Percentiles rank a stretch among this genome's conserved stretches.
Conservation (phyloP, 2,888 invertebrate genomes). For the Xanthorhoe spadicearia region DNA sequence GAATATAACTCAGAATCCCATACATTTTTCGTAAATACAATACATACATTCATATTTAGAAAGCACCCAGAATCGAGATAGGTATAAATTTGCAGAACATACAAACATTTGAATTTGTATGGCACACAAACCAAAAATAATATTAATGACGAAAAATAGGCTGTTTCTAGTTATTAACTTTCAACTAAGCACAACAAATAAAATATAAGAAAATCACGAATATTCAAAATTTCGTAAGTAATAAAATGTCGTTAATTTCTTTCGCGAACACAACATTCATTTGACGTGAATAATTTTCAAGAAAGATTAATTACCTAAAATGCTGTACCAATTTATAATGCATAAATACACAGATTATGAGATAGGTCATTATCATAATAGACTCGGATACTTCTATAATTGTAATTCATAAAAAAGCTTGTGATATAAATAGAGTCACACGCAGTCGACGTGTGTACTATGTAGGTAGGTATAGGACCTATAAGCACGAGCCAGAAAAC, state of each 20-base stretch:
- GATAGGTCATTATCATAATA: constrained; percentile 53
- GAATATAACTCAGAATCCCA: too few species aligned
- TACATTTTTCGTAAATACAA: too few species aligned
- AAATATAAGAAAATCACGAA: background rate
- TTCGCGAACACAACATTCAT: constrained; percentile 22
- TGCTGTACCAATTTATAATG: constrained; percentile 22
- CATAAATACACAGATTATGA: constrained; percentile 24
- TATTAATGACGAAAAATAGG: too few species aligned
- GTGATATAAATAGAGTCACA: constrained; percentile 62
- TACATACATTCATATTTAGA: too few species aligned
- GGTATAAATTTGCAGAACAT: too few species aligned
- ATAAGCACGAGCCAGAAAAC: constrained; percentile 59
- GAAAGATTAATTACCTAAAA: constrained; percentile 30
- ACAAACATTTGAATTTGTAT: too few species aligned
- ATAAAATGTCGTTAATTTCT: constrained; percentile 16
- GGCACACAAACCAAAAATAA: too few species aligned
- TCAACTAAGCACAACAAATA: background rate
- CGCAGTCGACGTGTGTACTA: constrained; percentile 47
- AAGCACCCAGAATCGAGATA: too few species aligned
- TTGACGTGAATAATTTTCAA: constrained; percentile 30
- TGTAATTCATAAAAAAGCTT: constrained; percentile 64
- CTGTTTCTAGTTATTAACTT: background rate
- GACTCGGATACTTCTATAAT: constrained; percentile 45
- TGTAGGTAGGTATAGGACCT: constrained; percentile 47
- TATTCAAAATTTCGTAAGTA: background rate